Evolutionary conservation across 2,888 invertebrate genomes (phyloP).

Genomic region (Escarpia spicata): DNA sequence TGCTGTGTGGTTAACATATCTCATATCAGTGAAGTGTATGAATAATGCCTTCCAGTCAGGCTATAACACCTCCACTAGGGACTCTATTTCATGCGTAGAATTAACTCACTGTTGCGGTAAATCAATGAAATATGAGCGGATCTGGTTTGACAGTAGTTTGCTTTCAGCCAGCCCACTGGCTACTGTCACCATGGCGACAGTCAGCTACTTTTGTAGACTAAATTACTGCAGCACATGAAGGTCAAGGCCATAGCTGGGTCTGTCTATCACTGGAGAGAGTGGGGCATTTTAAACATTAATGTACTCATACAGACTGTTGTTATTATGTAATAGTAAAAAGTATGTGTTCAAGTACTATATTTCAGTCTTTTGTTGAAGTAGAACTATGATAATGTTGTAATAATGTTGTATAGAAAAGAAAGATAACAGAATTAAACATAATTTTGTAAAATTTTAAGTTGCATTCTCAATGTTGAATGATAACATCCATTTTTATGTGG

Average conservation of each 20-base stretch:
- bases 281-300: not conserved
- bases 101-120: not conserved
- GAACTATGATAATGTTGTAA: not conserved
- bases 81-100: not conserved
- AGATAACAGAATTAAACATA: not conserved
- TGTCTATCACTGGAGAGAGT: not conserved
- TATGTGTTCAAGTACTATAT: not conserved
- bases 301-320: not conserved
- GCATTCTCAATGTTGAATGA: too few relatives aligned
- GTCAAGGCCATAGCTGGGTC: not conserved
- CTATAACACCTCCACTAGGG: not conserved
- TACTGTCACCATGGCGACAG: conserved; percentile 5
- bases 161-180: not conserved
- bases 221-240: not conserved
- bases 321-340: not conserved
- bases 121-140: not conserved
- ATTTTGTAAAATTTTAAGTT: too few relatives aligned
- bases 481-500: too few relatives aligned
- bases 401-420: not conserved
- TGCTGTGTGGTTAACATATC: not conserved
- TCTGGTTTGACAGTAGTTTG: not conserved
- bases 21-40: not conserved
- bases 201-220: conserved; percentile 12
- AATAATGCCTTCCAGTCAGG: not conserved
- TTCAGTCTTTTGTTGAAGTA: not conserved